A percentile compares a stretch with the other conserved stretches of the same genome.
These are phyloP conservation scores for Otolemur crassicaudatus DNA, from an alignment of 2,797 vertebrate genomes.

Conservation along the genomic window DNA sequence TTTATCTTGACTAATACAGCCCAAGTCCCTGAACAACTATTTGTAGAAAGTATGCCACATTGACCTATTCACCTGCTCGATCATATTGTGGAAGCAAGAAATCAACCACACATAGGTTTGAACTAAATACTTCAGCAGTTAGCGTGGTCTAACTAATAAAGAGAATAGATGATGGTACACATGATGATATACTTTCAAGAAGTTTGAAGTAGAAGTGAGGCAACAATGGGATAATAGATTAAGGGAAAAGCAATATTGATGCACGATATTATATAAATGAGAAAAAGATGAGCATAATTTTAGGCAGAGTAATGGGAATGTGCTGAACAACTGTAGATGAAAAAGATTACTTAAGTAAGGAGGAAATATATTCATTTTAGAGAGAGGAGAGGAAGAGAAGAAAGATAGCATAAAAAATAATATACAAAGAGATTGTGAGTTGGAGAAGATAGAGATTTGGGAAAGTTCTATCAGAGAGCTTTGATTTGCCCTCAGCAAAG, in stretches of 20 bases:
- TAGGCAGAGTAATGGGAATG: background rate
- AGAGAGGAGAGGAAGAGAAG: background rate
- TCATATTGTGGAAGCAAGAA: background rate
- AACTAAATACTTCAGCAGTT: background rate
- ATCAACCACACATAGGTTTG: background rate
- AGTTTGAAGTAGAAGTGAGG: background rate
- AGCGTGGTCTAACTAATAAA: background rate
- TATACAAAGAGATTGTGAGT: background rate
- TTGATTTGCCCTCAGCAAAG: background rate
- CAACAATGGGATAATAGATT: background rate
- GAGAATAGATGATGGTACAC: too few species aligned
- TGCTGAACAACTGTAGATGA: background rate
- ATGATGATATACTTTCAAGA: background rate
- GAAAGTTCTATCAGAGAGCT: background rate
- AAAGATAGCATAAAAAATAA: background rate
- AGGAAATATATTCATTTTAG: background rate
- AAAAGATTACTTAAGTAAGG: background rate
- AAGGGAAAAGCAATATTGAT: too few species aligned
- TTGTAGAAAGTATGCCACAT: background rate
- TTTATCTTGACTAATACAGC: too few species aligned
- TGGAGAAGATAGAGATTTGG: background rate
- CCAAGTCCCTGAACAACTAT: background rate
- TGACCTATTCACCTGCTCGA: background rate
- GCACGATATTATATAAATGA: background rate
- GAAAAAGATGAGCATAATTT: background rate